Evolutionary conservation across 2,113 vertebrate species (phyloP).

Genomic region (Callorhinus ursinus): DNA sequence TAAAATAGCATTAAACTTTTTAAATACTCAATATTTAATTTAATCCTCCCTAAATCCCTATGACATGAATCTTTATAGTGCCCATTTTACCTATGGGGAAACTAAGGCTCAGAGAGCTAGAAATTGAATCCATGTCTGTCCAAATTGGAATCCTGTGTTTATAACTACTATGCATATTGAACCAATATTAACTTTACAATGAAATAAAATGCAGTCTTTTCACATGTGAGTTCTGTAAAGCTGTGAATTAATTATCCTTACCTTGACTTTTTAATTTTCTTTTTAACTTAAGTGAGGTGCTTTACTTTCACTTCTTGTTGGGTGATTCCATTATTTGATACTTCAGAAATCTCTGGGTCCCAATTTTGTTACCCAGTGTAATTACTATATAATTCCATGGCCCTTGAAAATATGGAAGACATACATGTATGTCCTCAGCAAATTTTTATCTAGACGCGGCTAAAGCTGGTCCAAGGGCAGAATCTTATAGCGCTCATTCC

Average conservation of each 20-base stretch:
- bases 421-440: rapidly evolving
- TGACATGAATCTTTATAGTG: background rate
- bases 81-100: background rate
- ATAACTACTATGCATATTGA: background rate
- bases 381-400: background rate
- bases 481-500: background rate
- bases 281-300: background rate
- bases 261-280: background rate
- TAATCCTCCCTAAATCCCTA: background rate
- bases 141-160: background rate
- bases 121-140: background rate
- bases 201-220: background rate
- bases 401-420: background rate
- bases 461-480: no score
- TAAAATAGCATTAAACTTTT: background rate
- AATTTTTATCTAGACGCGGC: background rate
- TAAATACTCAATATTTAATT: background rate
- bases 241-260: background rate
- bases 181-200: background rate
- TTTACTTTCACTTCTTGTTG: background rate
- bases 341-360: background rate
- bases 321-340: background rate
- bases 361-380: background rate
- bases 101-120: background rate
- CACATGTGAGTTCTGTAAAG: background rate